A percentile compares a stretch with the other conserved stretches of the same genome.
Conservation (phyloP, 2,888 invertebrate species). For the Zootermopsis nevadensis region DNA sequence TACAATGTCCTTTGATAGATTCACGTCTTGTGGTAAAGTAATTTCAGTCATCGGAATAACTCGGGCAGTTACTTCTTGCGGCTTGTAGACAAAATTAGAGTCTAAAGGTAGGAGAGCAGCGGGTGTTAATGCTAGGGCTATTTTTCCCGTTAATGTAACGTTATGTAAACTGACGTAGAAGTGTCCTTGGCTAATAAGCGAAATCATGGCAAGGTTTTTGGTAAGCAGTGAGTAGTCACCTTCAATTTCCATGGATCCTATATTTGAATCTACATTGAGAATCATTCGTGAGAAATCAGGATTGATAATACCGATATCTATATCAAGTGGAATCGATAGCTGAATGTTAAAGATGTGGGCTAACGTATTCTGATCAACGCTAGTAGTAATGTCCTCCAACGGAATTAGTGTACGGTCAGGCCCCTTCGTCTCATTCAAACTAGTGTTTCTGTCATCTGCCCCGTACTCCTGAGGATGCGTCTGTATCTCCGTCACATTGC, state of each 20-base stretch:
- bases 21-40: background rate
- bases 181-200: background rate
- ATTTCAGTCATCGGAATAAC: background rate
- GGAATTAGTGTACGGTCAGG: background rate
- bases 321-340: background rate
- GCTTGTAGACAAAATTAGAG: background rate
- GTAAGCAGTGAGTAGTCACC: background rate
- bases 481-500: no score
- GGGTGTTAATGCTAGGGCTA: background rate
- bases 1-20: background rate
- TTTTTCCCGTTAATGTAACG: background rate
- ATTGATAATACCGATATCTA: background rate
- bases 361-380: background rate
- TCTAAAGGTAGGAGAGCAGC: background rate
- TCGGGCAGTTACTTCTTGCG: background rate
- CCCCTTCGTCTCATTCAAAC: background rate
- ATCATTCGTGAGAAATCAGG: constrained; percentile 23
- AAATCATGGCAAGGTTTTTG: background rate
- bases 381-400: background rate
- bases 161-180: background rate
- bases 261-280: background rate
- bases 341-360: background rate
- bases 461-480: no score
- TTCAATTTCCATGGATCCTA: background rate
- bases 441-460: background rate